A percentile compares a stretch with the other conserved stretches of the same genome.
These are phyloP conservation scores for Pachyramphus minor DNA, from an alignment of 2,113 vertebrate genomes.

Conservation along the genomic window DNA sequence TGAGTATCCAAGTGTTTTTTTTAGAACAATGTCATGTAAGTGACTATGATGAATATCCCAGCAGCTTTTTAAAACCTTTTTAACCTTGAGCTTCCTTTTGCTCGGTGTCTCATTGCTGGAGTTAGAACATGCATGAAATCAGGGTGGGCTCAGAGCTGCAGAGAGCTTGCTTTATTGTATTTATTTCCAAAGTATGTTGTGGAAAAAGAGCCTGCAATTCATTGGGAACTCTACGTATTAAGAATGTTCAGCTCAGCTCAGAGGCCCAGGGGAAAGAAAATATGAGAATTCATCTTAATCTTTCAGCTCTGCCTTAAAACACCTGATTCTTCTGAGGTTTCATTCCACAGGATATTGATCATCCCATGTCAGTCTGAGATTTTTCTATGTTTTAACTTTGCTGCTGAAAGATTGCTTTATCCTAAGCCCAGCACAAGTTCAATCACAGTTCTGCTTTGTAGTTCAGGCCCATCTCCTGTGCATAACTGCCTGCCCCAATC, in stretches of 20 bases:
- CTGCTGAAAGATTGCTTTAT: background rate
- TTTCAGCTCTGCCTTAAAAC: background rate
- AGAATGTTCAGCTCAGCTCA: background rate
- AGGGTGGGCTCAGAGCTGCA: background rate
- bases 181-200: background rate
- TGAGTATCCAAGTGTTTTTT: background rate
- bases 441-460: background rate
- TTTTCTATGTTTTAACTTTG: background rate
- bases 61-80: background rate
- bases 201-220: background rate
- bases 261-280: background rate
- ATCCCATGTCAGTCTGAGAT: background rate
- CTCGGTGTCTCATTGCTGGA: background rate
- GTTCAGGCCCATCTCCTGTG: background rate
- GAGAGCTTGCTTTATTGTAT: background rate
- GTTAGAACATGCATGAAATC: background rate
- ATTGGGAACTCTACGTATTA: background rate
- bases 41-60: background rate
- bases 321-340: background rate
- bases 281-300: background rate
- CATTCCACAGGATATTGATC: conserved; percentile 2
- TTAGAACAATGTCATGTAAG: background rate
- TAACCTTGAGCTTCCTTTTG: background rate
- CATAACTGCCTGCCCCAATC: background rate
- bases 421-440: background rate